Percentiles rank a stretch among this genome's conserved stretches.
Conservation (phyloP, 1,140 invertebrate genomes). For the Drosophila sulfurigaster region DNA sequence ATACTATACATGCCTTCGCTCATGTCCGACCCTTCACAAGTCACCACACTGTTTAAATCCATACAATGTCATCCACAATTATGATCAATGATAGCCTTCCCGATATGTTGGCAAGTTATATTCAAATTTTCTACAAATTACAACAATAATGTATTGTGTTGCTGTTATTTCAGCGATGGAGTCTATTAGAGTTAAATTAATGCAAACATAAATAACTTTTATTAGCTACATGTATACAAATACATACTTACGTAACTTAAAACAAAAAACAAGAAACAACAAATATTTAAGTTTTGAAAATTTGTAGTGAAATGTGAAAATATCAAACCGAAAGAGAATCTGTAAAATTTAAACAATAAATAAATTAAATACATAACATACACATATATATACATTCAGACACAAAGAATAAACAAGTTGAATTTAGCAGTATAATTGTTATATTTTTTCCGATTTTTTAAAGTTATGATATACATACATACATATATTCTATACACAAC, state of each 20-base stretch:
- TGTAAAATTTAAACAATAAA: slow-evolving; percentile 16
- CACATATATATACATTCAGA: slow-evolving; percentile 14
- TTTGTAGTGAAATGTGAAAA: slow-evolving; percentile 23
- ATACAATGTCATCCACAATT: slow-evolving; percentile 21
- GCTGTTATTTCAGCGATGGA: slow-evolving; percentile 77
- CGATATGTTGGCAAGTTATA: slow-evolving; percentile 29
- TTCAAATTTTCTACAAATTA: slow-evolving; percentile 18
- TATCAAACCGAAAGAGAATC: slow-evolving; percentile 17
- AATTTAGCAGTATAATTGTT: slow-evolving; percentile 65
- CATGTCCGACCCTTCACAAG: slow-evolving; percentile 4
- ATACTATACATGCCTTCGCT: slow-evolving; percentile 5
- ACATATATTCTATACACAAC: slow-evolving; percentile 44
- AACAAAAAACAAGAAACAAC: neutral
- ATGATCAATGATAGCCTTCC: neutral
- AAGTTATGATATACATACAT: slow-evolving; percentile 36
- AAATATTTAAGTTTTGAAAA: slow-evolving; percentile 45
- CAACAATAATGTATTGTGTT: slow-evolving; percentile 33
- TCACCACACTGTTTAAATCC: slow-evolving; percentile 34
- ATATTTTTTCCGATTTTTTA: slow-evolving; percentile 20
- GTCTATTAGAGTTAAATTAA: slow-evolving; percentile 83
- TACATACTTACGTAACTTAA: slow-evolving; percentile 40
- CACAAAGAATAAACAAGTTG: slow-evolving; percentile 53
- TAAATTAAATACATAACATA: slow-evolving; percentile 8
- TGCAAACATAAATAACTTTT: slow-evolving; percentile 57
- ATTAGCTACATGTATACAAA: slow-evolving; percentile 56